Conservation (phyloP, 1,140 invertebrate genomes). For the Drosophila saltans region DNA sequence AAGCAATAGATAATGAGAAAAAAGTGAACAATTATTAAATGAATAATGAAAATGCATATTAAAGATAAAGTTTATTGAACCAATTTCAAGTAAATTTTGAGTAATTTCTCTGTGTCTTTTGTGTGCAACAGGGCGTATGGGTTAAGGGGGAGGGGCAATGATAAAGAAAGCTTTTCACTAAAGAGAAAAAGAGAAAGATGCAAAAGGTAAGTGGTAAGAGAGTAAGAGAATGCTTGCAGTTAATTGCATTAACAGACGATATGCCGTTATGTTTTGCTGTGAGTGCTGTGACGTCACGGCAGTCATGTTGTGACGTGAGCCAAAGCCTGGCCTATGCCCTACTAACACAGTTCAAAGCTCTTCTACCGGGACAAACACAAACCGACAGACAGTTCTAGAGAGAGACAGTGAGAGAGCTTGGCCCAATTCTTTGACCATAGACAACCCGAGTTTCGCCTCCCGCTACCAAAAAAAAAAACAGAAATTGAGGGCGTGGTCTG, state of each 20-base stretch:
- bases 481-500: not conserved
- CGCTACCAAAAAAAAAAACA: not conserved
- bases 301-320: slow-evolving; percentile 53
- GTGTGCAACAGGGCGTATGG: slow-evolving; percentile 69
- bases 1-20: slow-evolving; percentile 10
- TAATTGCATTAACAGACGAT: slow-evolving; percentile 53
- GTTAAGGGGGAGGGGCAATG: not conserved
- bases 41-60: slow-evolving; percentile 47
- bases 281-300: slow-evolving; percentile 60
- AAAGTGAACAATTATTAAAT: slow-evolving; percentile 58
- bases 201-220: slow-evolving; percentile 7
- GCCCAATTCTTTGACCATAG: slow-evolving; percentile 69
- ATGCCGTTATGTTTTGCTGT: slow-evolving; percentile 2
- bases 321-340: slow-evolving; percentile 44
- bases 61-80: slow-evolving; percentile 44
- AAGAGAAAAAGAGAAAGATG: slow-evolving; percentile 15
- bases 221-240: slow-evolving; percentile 26
- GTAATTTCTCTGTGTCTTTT: slow-evolving; percentile 2
- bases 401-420: slow-evolving; percentile 22
- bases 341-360: slow-evolving; percentile 59
- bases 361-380: slow-evolving; percentile 3
- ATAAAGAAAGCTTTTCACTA: slow-evolving; percentile 36
- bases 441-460: slow-evolving; percentile 5
- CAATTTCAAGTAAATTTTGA: not conserved
- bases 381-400: not conserved